Conservation (phyloP, 2,888 invertebrate species). For the Barypeithes pellucidus region DNA sequence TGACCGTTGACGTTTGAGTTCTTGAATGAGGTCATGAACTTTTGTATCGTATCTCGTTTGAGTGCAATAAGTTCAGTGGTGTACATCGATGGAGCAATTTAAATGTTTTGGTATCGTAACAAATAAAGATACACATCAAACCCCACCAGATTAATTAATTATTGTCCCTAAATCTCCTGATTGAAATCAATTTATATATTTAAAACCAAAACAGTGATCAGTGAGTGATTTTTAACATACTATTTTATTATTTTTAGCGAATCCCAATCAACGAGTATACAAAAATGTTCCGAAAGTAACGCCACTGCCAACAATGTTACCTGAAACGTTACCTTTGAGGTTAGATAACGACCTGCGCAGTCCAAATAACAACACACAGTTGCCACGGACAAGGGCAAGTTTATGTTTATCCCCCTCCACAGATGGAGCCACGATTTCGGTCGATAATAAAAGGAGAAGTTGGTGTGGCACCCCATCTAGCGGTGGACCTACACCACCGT, state of each 20-base stretch:
- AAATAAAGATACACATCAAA: too few relatives aligned
- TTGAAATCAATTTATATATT: too few relatives aligned
- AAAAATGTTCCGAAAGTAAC: conserved; percentile 23
- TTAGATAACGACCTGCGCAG: conserved; percentile 68
- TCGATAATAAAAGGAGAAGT: conserved; percentile 67
- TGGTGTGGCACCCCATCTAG: conserved; percentile 68
- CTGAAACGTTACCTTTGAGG: conserved; percentile 60
- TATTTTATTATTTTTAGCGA: conserved; percentile 10
- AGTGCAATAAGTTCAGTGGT: conserved; percentile 7
- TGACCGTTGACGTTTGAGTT: conserved; percentile 21
- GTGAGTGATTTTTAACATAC: not conserved
- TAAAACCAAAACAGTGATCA: too few relatives aligned
- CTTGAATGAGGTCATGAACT: conserved; percentile 29
- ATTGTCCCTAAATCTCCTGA: too few relatives aligned
- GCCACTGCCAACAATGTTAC: conserved; percentile 60
- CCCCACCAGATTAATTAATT: too few relatives aligned
- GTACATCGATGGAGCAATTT: too few relatives aligned
- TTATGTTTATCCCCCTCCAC: conserved; percentile 67
- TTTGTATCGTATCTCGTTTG: conserved; percentile 4
- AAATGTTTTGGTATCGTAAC: too few relatives aligned
- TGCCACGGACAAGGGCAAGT: conserved; percentile 67
- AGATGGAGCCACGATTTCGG: conserved; percentile 61
- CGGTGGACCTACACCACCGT: conserved; percentile 54
- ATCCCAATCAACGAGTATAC: not conserved
- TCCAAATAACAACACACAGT: conserved; percentile 68